These are phyloP conservation scores for Heterohyrax brucei DNA, from an alignment of 2,797 vertebrate genomes.

Conservation along the genomic window DNA sequence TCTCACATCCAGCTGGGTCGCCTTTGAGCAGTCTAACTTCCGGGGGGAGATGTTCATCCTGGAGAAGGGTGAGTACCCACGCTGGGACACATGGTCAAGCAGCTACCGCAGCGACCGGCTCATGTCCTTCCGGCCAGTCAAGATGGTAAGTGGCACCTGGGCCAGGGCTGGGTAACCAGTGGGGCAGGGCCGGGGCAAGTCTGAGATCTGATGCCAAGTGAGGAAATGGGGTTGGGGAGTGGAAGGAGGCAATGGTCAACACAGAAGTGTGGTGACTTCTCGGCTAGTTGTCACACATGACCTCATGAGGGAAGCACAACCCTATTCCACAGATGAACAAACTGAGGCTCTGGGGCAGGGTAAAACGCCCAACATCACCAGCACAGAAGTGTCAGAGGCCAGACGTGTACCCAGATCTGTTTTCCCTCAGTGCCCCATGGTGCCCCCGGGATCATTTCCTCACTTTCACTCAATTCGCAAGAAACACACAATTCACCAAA, in stretches of 20 bases:
- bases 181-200: too few relatives aligned
- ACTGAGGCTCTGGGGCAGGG: neutral
- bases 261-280: rapidly evolving
- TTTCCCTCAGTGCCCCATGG: neutral
- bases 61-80: conserved; percentile 98
- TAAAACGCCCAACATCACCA: neutral
- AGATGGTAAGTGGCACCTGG: conserved; percentile 92
- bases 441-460: rapidly evolving
- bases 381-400: neutral
- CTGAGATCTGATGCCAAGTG: neutral
- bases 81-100: conserved; percentile 99
- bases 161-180: rapidly evolving
- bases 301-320: neutral
- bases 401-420: neutral
- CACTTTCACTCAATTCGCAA: neutral
- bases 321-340: neutral
- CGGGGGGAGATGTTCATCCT: conserved; percentile 98
- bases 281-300: too few relatives aligned
- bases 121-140: conserved; percentile 97
- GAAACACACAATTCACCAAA: neutral
- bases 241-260: neutral
- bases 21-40: conserved; percentile 97
- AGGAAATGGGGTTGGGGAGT: neutral
- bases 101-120: conserved; percentile 97
- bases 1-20: conserved; percentile 94